Percentiles rank a stretch among this genome's conserved stretches.
Evolutionary conservation across 2,797 vertebrate species (phyloP).

Genomic region (Acestrorhynchus altus): DNA sequence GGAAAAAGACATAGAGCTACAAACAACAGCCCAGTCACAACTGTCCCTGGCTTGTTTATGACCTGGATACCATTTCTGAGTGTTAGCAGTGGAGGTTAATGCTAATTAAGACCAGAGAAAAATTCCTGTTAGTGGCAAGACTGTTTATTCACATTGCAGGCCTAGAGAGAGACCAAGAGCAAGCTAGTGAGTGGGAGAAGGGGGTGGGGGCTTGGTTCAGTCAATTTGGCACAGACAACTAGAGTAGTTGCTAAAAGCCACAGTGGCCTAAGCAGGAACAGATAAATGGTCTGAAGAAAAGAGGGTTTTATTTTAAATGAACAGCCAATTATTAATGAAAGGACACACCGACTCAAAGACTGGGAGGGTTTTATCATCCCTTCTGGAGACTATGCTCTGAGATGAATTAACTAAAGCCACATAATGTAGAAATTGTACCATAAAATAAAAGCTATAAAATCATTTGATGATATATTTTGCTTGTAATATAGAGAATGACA

Average conservation of each 20-base stretch:
- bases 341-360: neutral
- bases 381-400: neutral
- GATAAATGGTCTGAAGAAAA: neutral
- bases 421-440: no score
- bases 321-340: neutral
- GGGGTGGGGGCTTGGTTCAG: conserved; percentile 27
- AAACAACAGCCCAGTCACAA: conserved; percentile 68
- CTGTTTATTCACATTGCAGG: conserved; percentile 25
- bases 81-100: conserved; percentile 74
- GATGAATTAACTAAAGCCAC: neutral
- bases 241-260: conserved; percentile 1
- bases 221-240: conserved; percentile 31
- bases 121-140: conserved; percentile 50
- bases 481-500: no score
- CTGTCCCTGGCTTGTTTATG: conserved; percentile 76
- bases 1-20: conserved; percentile 59
- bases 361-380: neutral
- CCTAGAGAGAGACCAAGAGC: conserved; percentile 51
- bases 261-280: neutral
- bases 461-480: no score
- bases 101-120: conserved; percentile 71
- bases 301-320: neutral
- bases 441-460: no score
- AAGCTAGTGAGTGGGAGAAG: conserved; percentile 50
- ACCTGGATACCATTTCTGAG: conserved; percentile 71